Base-by-base conservation (phyloP, 2,113 vertebrate genomes). In the Polyodon spathula region DNA sequence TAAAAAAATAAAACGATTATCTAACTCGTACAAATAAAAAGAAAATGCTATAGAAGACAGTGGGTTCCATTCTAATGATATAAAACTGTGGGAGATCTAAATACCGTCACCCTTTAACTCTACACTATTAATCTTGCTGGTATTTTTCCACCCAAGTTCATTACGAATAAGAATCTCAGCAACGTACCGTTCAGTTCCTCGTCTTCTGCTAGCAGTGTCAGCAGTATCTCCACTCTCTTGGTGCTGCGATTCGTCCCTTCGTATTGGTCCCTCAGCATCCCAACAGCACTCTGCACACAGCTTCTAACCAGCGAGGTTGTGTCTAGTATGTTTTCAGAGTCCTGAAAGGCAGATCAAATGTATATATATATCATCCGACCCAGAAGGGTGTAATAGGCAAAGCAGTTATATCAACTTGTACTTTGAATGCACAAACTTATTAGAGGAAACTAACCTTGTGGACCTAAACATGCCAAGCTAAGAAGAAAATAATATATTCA, bases 211-310 rank as follows among this genome's bases (percentile, higher is more conserved):
- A 98, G 63, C 1, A 97, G 84, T n/a, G 74, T 67, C 37, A 97
- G 85, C 2, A 98, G 86, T 8, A 97, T 79, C 68, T 89, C 74
- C 56, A 98, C 86, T 63, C 96, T 81, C 54, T 41, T 77, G 42
- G 84, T 86, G 57, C 86, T 89, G 37, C 93, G 91, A 7, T 66
- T 55, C 0, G 76, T 61, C 15, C 73, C 48, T 40, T 85, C 76
- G 0, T 75, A 73, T 59, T 83, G 83, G 71, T 97, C 95, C 48
- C 73, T 74, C 0, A 98, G 84, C 87, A 94, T 89, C 9, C 92
- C 84, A 16, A 97, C 92, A 1, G 96, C 94, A 2, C 83, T 84
- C 68, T 97, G 96, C 16, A 97, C 85, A 39, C 94, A 98, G 80
- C 90, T 96, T 14, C 83, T 80, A 66, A 98, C 73, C 27, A 98